A percentile compares a stretch with the other conserved stretches of the same genome.
Conservation (phyloP, 2,113 vertebrate genomes). For the Protomyctophum bolini region DNA sequence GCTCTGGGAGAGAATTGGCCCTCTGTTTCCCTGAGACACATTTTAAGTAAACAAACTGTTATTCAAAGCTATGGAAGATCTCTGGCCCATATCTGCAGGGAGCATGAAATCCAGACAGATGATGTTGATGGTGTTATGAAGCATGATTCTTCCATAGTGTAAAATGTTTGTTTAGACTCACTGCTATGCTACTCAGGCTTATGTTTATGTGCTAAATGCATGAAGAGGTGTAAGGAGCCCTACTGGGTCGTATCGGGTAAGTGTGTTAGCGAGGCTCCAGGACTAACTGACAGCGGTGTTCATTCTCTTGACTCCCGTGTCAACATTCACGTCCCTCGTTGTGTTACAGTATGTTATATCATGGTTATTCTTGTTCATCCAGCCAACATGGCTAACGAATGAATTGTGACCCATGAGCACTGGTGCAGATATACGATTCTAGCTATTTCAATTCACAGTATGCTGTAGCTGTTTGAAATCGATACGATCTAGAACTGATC, state of each 20-base stretch:
- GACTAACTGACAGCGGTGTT: neutral
- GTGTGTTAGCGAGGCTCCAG: neutral
- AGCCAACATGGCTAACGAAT: constrained; percentile 1
- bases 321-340: neutral
- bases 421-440: neutral
- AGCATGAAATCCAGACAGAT: constrained; percentile 75
- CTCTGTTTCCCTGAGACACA: constrained; percentile 81
- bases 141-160: constrained; percentile 41
- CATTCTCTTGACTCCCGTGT: neutral
- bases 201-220: constrained; percentile 21
- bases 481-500: neutral
- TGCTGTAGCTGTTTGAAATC: neutral
- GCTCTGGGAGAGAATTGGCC: constrained; percentile 74
- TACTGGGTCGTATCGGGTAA: neutral
- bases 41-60: constrained; percentile 93
- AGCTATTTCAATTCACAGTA: neutral
- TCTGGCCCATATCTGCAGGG: constrained; percentile 75
- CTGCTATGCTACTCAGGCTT: constrained; percentile 29
- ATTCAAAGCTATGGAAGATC: constrained; percentile 84
- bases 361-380: neutral
- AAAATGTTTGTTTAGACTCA: constrained; percentile 66
- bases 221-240: constrained; percentile 3
- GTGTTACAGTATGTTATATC: neutral
- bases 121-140: constrained; percentile 67
- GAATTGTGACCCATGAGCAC: neutral